These are phyloP conservation scores for Hydrozoanthus gracilis DNA, from an alignment of 92 coral and sea anemone species.

Conservation along the genomic window DNA sequence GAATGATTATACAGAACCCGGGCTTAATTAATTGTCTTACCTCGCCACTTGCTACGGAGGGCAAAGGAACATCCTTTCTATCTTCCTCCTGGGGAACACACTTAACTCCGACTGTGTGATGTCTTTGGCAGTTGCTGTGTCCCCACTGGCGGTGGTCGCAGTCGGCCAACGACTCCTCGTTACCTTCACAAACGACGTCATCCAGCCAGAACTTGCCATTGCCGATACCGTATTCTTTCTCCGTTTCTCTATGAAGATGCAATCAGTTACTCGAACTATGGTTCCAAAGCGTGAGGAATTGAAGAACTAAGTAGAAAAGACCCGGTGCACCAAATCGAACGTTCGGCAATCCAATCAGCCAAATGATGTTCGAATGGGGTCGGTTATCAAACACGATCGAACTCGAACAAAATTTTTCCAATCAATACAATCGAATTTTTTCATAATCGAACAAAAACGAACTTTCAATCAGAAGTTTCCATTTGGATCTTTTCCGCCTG, in stretches of 20 bases:
- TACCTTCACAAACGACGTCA: slow-evolving; percentile 79
- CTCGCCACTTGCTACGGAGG: slow-evolving; percentile 75
- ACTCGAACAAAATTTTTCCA: no score
- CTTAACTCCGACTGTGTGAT: slow-evolving; percentile 77
- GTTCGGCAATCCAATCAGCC: no score
- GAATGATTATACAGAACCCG: no score
- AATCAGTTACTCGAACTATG: not conserved
- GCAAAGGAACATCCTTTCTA: slow-evolving; percentile 60
- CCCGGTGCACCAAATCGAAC: no score
- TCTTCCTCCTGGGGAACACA: slow-evolving; percentile 63
- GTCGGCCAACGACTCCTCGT: slow-evolving; percentile 74
- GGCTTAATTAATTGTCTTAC: slow-evolving; percentile 25
- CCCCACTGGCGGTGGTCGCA: slow-evolving; percentile 82
- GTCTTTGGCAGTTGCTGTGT: slow-evolving; percentile 60
- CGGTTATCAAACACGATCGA: no score
- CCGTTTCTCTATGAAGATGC: not conserved
- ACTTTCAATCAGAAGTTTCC: no score
- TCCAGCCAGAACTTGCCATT: slow-evolving; percentile 71
- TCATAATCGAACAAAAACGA: no score
- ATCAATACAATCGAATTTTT: no score
- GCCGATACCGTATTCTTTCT: slow-evolving; percentile 26
- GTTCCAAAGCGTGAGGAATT: not conserved
- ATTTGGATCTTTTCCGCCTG: no score
- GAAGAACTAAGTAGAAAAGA: no score
- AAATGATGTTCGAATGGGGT: no score